Evolutionary conservation across 2,113 vertebrate species (phyloP), one percentile per base, ranked within the genome.

Genomic region (Donacobius atricapilla): DNA sequence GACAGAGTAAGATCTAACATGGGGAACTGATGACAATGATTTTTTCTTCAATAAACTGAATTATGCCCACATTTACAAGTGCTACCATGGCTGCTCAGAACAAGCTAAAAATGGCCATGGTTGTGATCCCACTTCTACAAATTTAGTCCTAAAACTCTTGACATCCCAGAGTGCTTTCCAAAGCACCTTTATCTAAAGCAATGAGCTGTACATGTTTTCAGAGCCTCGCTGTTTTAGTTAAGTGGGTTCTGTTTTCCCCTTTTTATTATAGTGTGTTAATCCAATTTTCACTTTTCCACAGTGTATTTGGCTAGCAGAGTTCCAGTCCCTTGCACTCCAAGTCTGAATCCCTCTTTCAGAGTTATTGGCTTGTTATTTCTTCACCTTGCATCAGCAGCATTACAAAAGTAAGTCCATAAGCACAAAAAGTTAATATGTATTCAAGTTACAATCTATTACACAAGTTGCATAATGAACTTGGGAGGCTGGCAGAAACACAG

Each of bases 391-490:
- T 51, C 86, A 90, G 76, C 56, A 84, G 56, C 61, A 71, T 90
- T 92, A 93, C 84, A 90, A 93, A 93, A 84, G 40, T 45, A 70
- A 89, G 76, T 84, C 83, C 76, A 63, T 57, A 90, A 53, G n/a
- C 40, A 86, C 57, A 65, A 44, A 87, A 72, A 83, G 83, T 77
- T 80, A 93, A 37, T 75, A 75, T 42, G 48, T 81, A 82, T 83
- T 90, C 73, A 82, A 76, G 66, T 79, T 82, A 94, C 68, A 90
- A 79, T 87, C 53, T 80, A 78, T 87, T 94, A 83, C 45, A 86
- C 68, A 86, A 90, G 75, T 44, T 78, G 79, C 78, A 95, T 51
- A 80, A 94, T 54, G 50, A 82, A 87, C 78, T 3, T 69, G 54
- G 51, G 63, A 90, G 48, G 33, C 40, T 83, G 56, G 85, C 63